phyloP scores from a whole-genome alignment of 2,888 invertebrate species.

The Melangyna quadrimaculata region DNA sequence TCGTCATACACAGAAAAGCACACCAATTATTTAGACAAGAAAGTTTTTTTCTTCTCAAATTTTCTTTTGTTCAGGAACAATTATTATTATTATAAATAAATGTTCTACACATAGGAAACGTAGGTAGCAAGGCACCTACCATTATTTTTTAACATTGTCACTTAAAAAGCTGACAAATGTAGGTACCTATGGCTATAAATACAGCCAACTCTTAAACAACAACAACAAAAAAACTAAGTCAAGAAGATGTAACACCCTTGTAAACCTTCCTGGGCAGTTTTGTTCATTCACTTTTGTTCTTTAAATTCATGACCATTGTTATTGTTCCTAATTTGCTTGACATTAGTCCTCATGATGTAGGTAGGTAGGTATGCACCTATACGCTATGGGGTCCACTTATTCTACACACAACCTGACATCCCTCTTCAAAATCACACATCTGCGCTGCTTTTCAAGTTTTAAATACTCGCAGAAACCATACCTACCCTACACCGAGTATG shows the following conservation, averaged over 20 bases:
- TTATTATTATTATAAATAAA: neutral
- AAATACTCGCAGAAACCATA: neutral
- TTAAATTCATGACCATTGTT: constrained; percentile 56
- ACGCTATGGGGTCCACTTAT: constrained; percentile 20
- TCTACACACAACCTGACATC: neutral
- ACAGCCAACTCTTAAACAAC: neutral
- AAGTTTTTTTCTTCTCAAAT: neutral
- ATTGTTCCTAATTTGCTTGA: constrained; percentile 48
- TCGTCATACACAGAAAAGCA: neutral
- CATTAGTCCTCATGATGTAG: constrained; percentile 23
- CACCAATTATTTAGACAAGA: neutral
- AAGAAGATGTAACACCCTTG: neutral
- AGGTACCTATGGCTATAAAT: constrained; percentile 1
- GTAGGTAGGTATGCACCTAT: neutral
- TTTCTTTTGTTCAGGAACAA: neutral
- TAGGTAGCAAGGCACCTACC: too few species aligned
- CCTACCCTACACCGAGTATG: neutral
- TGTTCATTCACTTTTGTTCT: neutral
- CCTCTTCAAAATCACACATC: constrained; percentile 10
- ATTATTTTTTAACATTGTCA: neutral
- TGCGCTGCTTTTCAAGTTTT: neutral
- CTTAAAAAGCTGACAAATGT: neutral
- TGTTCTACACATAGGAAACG: too few species aligned
- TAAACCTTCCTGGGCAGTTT: neutral
- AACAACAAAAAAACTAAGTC: constrained; percentile 10